Evolutionary conservation across 2,888 invertebrate genomes (phyloP), one percentile per base, ranked within the genome.

Genomic region (Chironomus tentans): DNA sequence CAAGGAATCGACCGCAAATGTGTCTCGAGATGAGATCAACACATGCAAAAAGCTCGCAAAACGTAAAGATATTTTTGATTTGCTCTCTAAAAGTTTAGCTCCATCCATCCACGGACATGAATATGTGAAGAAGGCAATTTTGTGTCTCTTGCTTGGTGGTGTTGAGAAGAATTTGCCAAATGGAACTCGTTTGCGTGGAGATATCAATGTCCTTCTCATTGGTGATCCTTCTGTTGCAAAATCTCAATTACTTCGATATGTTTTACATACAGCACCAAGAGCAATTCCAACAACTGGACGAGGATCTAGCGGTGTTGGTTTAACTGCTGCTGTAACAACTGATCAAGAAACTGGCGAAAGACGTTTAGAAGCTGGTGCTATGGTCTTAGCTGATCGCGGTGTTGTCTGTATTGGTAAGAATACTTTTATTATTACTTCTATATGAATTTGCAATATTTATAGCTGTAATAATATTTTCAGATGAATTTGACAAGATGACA

Each of bases 401-500:
- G 94, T 98, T 70, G 98, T 99, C 69, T 99, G 98, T 83, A 90
- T 90, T 78, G 84, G 56, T 56, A 56, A 15, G 56, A 2, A 38
- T 38, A 28, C 24, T 24, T 24, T 24, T 24, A 24, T n/a, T n/a
- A 24, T 24, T 24, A 24, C 22, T 24, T 24, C 22, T 24, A 24
- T 24, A 3, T 24, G 2, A 3, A 3, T 24, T 24, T 24, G 22
- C 22, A 24, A 3, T 24, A 3, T 3, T 2, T 50, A 50, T 3
- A 13, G 13, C 50, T 50, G 13, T 50, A 50, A 50, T 10, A 1
- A 91, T 24, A n/a, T 91, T 79, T 97, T 56, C 18, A 56, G 56
- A 99, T 84, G 99, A 99, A 85, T 99, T 99, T 84, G 99, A 99
- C 86, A 95, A 97, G 87, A 99, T 99, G 98, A 96, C 97, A 0